These are phyloP conservation scores for Labrus mixtus DNA, from an alignment of 2,113 vertebrate species.

Conservation along the genomic window DNA sequence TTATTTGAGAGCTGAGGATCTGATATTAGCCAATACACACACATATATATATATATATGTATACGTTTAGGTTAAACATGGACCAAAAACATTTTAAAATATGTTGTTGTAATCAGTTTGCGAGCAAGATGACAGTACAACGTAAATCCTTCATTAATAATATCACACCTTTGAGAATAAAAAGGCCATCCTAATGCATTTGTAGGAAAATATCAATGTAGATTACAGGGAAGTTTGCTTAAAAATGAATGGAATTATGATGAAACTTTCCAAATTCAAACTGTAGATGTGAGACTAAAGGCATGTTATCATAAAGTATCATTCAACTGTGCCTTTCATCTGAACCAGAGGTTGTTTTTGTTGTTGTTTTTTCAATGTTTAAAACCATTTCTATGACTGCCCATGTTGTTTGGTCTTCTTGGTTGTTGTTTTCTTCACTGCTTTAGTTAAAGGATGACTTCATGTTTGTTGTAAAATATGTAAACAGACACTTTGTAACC, in stretches of 20 bases:
- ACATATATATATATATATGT: no score
- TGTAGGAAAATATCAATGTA: neutral
- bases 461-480: neutral
- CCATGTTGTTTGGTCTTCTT: neutral
- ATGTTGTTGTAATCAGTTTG: neutral
- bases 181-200: neutral
- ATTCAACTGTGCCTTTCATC: no score
- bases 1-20: neutral
- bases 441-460: neutral
- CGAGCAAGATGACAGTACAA: neutral
- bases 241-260: neutral
- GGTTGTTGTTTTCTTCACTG: neutral
- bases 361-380: neutral
- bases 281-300: neutral
- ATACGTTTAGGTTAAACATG: neutral
- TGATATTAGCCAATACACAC: neutral
- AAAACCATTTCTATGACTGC: neutral
- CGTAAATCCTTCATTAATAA: conserved; percentile 27
- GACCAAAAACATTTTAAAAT: neutral
- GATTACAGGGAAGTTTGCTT: neutral
- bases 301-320: no score
- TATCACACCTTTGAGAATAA: neutral
- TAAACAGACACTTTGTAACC: neutral
- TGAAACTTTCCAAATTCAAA: neutral
- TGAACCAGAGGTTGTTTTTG: no score